These are phyloP conservation scores for Lutjanus erythropterus DNA, from an alignment of 2,113 vertebrate species.

Conservation along the genomic window DNA sequence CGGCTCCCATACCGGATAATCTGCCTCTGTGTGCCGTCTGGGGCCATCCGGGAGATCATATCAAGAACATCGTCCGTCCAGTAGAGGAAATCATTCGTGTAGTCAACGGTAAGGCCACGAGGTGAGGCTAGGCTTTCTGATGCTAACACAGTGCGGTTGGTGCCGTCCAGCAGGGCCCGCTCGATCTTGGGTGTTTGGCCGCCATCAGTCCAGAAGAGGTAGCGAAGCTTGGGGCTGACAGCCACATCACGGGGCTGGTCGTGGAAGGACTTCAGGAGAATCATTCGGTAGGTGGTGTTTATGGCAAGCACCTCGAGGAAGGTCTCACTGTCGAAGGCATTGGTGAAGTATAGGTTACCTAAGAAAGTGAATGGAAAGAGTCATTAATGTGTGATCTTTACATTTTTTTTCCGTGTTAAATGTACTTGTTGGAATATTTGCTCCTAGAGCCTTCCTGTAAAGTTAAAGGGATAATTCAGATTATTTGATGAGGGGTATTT, in stretches of 20 bases:
- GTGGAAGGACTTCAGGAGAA: constrained; percentile 89
- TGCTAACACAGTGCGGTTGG: constrained; percentile 91
- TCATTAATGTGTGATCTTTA: neutral
- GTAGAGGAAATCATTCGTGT: constrained; percentile 88
- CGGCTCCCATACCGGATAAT: constrained; percentile 91
- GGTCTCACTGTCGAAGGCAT: constrained; percentile 89
- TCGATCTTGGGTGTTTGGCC: constrained; percentile 95
- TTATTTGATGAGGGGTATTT: no score
- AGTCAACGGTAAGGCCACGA: constrained; percentile 91
- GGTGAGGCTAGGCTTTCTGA: constrained; percentile 91
- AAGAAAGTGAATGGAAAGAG: constrained; percentile 3
- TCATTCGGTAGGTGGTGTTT: constrained; percentile 90
- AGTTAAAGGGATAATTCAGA: neutral
- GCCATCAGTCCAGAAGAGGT: constrained; percentile 93
- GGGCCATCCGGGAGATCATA: constrained; percentile 90
- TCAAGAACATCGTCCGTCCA: constrained; percentile 96
- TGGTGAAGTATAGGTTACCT: constrained; percentile 97
- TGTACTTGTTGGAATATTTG: neutral
- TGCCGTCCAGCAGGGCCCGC: constrained; percentile 91
- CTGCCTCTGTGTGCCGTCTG: constrained; percentile 86
- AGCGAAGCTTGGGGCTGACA: constrained; percentile 92
- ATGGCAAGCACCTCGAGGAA: constrained; percentile 92
- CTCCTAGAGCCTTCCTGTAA: neutral
- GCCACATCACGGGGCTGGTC: constrained; percentile 91
- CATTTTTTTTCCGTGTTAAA: neutral